Evolutionary conservation across 2,888 invertebrate genomes (phyloP).

Genomic region (Agrilus biguttatus): DNA sequence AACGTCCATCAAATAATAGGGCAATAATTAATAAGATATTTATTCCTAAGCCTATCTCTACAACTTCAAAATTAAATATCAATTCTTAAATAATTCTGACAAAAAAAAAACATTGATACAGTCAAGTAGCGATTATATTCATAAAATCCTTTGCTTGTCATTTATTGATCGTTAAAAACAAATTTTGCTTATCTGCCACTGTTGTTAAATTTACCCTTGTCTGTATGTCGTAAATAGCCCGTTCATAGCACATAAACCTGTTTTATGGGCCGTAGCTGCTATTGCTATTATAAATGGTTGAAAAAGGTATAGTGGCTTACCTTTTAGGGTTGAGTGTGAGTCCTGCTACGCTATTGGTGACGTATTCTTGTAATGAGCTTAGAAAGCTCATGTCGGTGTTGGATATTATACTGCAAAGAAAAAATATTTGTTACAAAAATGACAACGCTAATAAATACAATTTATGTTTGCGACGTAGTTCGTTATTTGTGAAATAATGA

Average conservation of each 20-base stretch:
- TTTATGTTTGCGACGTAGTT: no score
- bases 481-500: no score
- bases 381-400: slow-evolving; percentile 62
- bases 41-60: no score
- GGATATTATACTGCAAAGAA: slow-evolving; percentile 9
- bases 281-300: neutral
- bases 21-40: no score
- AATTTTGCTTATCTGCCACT: neutral
- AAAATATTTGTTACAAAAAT: neutral
- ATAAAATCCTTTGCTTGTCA: no score
- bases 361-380: slow-evolving; percentile 71
- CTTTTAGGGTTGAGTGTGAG: slow-evolving; percentile 54
- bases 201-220: neutral
- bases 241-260: neutral
- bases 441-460: no score
- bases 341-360: slow-evolving; percentile 74
- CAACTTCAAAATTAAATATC: no score
- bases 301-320: slow-evolving; percentile 16
- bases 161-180: neutral
- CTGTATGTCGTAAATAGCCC: neutral
- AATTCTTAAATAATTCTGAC: no score
- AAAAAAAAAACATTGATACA: no score
- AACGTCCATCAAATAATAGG: no score
- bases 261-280: no score
- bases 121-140: no score